phyloP scores from a whole-genome alignment of 2,888 invertebrate species.

The Sarcophaga subvicina region DNA sequence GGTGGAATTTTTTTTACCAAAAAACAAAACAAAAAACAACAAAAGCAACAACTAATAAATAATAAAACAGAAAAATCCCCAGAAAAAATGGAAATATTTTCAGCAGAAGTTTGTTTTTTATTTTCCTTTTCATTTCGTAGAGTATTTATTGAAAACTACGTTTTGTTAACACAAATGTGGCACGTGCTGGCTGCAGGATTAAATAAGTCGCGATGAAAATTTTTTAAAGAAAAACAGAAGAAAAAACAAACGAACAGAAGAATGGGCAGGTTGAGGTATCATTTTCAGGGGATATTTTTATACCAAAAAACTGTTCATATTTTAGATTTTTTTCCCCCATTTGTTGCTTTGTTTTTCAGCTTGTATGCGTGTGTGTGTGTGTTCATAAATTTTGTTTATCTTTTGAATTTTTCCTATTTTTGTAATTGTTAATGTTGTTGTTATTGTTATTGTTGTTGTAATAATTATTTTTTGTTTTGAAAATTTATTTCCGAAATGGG shows the following conservation, averaged over 20 bases:
- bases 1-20: constrained; percentile 43
- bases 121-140: background rate
- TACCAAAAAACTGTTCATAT: constrained; percentile 48
- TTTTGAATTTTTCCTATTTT: constrained; percentile 56
- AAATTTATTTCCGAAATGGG: constrained; percentile 35
- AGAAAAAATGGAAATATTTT: constrained; percentile 8
- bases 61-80: constrained; percentile 11
- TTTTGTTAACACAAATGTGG: constrained; percentile 43
- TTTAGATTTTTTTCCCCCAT: constrained; percentile 27
- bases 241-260: background rate
- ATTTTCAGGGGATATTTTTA: constrained; percentile 57
- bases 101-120: constrained; percentile 9
- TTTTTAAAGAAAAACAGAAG: background rate
- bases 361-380: too few relatives aligned
- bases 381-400: constrained; percentile 40
- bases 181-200: constrained; percentile 60
- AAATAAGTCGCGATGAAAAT: constrained; percentile 38
- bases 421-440: constrained; percentile 50
- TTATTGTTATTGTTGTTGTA: constrained; percentile 9
- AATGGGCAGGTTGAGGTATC: constrained; percentile 47
- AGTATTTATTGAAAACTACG: constrained; percentile 48
- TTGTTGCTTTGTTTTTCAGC: constrained; percentile 25
- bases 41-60: constrained; percentile 3
- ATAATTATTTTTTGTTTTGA: constrained; percentile 17
- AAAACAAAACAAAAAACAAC: background rate